A percentile compares a stretch with the other conserved stretches of the same genome.
Evolutionary conservation across 1,140 invertebrate genomes (phyloP).

Genomic region (Hyles vespertilio): DNA sequence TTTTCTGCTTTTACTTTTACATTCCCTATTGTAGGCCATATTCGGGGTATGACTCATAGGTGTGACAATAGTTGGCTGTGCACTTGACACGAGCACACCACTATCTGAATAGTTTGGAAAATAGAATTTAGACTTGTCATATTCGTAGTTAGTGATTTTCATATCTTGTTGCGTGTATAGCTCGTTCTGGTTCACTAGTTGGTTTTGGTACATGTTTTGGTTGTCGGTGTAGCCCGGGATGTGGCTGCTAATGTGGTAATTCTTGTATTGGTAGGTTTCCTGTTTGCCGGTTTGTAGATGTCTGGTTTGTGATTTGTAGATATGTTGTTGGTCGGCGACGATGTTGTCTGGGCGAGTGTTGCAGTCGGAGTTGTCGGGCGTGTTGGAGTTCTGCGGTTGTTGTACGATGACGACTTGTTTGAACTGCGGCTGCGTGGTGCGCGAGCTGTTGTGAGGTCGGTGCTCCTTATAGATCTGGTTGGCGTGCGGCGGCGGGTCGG

Average conservation of each 20-base stretch:
- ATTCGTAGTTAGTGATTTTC: constrained; percentile 25
- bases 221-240: constrained; percentile 26
- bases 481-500: constrained; percentile 23
- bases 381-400: constrained; percentile 28
- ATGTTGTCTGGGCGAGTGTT: constrained; percentile 22
- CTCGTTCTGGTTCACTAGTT: constrained; percentile 26
- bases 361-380: constrained; percentile 5
- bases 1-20: constrained; percentile 14
- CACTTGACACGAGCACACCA: constrained; percentile 4
- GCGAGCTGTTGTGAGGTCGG: constrained; percentile 30
- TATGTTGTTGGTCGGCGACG: constrained; percentile 28
- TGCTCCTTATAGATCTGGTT: constrained; percentile 25
- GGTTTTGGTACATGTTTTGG: constrained; percentile 23
- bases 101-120: constrained; percentile 20
- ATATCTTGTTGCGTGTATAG: constrained; percentile 21
- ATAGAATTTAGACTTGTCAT: constrained; percentile 33
- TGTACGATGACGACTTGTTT: constrained; percentile 56
- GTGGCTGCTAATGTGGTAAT: constrained; percentile 41
- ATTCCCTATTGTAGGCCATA: constrained; percentile 11
- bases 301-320: constrained; percentile 25
- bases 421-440: constrained; percentile 27
- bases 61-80: constrained; percentile 5
- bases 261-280: constrained; percentile 50
- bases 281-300: constrained; percentile 20
- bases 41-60: constrained; percentile 5